These are phyloP conservation scores for Miichthys miiuy DNA, from an alignment of 2,797 vertebrate genomes.

Conservation along the genomic window DNA sequence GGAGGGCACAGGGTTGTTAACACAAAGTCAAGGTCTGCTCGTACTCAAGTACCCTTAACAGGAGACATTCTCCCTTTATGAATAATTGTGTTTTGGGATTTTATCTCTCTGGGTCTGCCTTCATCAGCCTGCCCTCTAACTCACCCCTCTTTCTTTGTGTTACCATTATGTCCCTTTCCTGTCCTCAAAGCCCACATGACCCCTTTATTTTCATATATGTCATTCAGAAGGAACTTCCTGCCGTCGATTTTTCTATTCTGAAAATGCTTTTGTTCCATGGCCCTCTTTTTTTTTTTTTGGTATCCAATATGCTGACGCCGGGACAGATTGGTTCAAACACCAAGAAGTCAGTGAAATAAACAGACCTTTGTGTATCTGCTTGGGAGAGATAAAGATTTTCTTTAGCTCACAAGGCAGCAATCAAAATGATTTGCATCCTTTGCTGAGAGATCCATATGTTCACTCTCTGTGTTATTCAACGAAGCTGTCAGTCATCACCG, in stretches of 20 bases:
- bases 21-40: slow-evolving; percentile 48
- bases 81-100: slow-evolving; percentile 57
- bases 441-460: slow-evolving; percentile 53
- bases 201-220: background rate
- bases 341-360: slow-evolving; percentile 53
- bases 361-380: slow-evolving; percentile 35
- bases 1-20: slow-evolving; percentile 47
- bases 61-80: slow-evolving; percentile 45
- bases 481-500: slow-evolving; percentile 29
- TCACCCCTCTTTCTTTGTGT: slow-evolving; percentile 15
- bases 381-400: slow-evolving; percentile 61
- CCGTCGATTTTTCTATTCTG: background rate
- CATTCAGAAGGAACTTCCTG: background rate
- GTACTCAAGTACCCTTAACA: slow-evolving; percentile 43
- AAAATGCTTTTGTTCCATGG: background rate
- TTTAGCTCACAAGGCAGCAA: slow-evolving; percentile 35
- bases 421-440: slow-evolving; percentile 55
- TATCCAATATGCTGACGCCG: slow-evolving; percentile 13
- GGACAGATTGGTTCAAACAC: slow-evolving; percentile 47
- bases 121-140: background rate
- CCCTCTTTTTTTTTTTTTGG: slow-evolving; percentile 6
- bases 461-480: slow-evolving; percentile 19
- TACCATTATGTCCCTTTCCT: background rate
- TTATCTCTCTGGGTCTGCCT: slow-evolving; percentile 47
- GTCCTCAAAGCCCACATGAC: background rate